These are phyloP conservation scores for Phaenicophaeus curvirostris DNA, from an alignment of 2,797 vertebrate genomes.

Conservation along the genomic window DNA sequence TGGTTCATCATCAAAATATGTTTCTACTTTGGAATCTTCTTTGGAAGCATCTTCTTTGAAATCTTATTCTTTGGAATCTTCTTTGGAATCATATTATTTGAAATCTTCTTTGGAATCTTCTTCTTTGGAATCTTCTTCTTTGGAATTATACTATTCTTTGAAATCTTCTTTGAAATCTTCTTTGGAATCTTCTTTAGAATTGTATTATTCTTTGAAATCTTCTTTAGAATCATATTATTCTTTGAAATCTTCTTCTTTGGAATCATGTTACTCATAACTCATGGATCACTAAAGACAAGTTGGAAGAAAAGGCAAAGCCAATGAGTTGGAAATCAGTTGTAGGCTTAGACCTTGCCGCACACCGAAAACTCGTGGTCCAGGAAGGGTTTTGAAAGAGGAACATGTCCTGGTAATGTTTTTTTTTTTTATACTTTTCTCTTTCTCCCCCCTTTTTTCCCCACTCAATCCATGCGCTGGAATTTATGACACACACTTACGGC, in stretches of 20 bases:
- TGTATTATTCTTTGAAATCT: too few species aligned
- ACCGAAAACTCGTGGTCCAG: background rate
- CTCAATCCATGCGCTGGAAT: background rate
- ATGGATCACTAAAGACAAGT: background rate
- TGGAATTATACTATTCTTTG: too few species aligned
- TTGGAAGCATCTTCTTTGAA: too few species aligned
- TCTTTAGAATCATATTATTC: too few species aligned
- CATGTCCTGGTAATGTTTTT: background rate
- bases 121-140: background rate
- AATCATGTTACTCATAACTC: too few species aligned
- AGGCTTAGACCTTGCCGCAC: background rate
- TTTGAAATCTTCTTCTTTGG: too few species aligned
- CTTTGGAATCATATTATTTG: too few species aligned
- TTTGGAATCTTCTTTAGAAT: too few species aligned
- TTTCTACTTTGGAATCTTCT: background rate
- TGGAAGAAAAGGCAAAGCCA: background rate
- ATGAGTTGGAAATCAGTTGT: background rate
- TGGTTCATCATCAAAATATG: background rate
- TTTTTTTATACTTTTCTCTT: too few species aligned
- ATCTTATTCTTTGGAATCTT: background rate
- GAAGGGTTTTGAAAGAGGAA: background rate
- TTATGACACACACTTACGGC: background rate
- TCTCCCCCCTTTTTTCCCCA: too few species aligned
- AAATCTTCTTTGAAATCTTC: too few species aligned
- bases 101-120: too few species aligned